A percentile compares a stretch with the other conserved stretches of the same genome.
These are phyloP conservation scores for Setipinna tenuifilis DNA, from an alignment of 2,797 vertebrate genomes.

Conservation along the genomic window DNA sequence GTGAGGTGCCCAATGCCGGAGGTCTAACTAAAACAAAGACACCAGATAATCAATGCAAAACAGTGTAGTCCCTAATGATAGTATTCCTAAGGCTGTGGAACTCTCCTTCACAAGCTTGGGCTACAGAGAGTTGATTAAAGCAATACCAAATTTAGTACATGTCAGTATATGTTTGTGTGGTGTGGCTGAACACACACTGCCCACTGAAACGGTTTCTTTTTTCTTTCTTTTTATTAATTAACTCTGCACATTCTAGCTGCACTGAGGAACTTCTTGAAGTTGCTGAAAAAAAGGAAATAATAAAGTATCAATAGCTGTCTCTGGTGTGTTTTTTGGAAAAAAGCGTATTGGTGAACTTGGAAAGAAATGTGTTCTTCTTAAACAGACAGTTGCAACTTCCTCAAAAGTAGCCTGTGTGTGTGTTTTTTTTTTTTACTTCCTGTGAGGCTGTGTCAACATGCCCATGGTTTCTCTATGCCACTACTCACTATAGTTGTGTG, in stretches of 20 bases:
- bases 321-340: neutral
- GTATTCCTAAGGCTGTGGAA: constrained; percentile 37
- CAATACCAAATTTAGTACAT: constrained; percentile 76
- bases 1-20: constrained; percentile 18
- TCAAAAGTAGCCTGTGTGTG: neutral
- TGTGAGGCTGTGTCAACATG: too few relatives aligned
- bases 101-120: constrained; percentile 45
- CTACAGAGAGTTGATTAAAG: constrained; percentile 65
- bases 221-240: constrained; percentile 45
- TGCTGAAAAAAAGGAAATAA: constrained; percentile 71
- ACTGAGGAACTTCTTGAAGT: constrained; percentile 66
- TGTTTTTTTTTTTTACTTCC: neutral
- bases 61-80: constrained; percentile 48
- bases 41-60: constrained; percentile 46
- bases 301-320: constrained; percentile 26
- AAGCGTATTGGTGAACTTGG: neutral
- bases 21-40: constrained; percentile 48
- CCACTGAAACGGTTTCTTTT: constrained; percentile 28
- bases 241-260: constrained; percentile 70
- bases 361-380: neutral
- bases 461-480: too few relatives aligned
- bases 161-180: constrained; percentile 50
- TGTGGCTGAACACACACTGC: constrained; percentile 52
- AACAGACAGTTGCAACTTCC: neutral
- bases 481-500: too few relatives aligned